phyloP scores from a whole-genome alignment of 2,113 vertebrate species.

The Nicator chloris region DNA sequence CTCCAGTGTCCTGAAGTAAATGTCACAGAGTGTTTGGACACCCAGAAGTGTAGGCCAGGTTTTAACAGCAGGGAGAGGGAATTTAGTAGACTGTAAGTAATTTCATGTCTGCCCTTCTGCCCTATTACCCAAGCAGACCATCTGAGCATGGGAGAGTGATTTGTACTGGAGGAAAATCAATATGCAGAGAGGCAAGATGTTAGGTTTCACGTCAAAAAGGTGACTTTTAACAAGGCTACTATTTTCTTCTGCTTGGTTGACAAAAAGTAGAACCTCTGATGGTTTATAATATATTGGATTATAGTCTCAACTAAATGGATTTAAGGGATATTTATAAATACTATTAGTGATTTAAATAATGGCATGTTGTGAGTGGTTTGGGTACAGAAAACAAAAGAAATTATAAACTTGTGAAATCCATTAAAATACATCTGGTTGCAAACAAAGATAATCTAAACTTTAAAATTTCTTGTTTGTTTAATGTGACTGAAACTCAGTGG shows the following conservation, averaged over 20 bases:
- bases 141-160: background rate
- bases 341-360: background rate
- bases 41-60: background rate
- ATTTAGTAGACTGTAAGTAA: slow-evolving; percentile 16
- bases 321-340: background rate
- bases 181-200: background rate
- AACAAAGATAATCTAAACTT: background rate
- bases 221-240: background rate
- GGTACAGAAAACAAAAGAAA: background rate
- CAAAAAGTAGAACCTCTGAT: background rate
- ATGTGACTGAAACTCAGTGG: background rate
- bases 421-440: background rate
- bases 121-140: background rate
- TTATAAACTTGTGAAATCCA: background rate
- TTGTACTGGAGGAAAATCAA: background rate
- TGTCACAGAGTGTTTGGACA: background rate
- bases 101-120: background rate
- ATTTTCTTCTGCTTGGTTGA: background rate
- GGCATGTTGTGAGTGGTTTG: background rate
- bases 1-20: background rate
- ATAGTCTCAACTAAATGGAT: background rate
- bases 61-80: background rate
- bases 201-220: background rate
- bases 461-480: background rate
- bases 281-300: background rate